Evolutionary conservation across 2,113 vertebrate species (phyloP), one percentile per base, ranked within the genome.

Genomic region (Scopus umbretta): DNA sequence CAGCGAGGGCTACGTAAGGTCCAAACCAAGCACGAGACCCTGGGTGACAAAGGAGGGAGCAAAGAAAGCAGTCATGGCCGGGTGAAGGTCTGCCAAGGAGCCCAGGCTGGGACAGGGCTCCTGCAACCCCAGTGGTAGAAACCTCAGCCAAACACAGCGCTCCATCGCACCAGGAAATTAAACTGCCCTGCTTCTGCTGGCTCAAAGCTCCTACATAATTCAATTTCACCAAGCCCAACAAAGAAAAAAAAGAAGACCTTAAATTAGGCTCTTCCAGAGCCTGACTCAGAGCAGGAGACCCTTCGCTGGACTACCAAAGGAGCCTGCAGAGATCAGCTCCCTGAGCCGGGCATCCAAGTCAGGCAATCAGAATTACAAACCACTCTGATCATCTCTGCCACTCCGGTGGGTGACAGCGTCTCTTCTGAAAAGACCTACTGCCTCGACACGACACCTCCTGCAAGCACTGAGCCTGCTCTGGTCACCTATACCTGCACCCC

Each of bases 61-160:
- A 59, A 71, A 80, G 47, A 13, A 7, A 18, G 17, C 1, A 11
- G 50, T 10, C 30, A 34, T 0, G 4, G 40, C 18, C 0, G 0
- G 18, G 67, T 32, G 38, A 59, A 70, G 40, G n/a, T 22, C 32
- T 58, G n/a, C 22, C 68, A 67, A 42, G 27, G 9, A 82, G 17
- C 75, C n/a, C 1, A 4, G 43, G 22, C 61, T 75, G 32, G 25
- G 40, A 65, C 38, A 65, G 45, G 62, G 30, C 34, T 91, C 76
- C 45, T 49, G 27, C 45, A 50, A 42, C 17, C 17, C 7, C 23
- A 11, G 17, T 3, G 6, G 18, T 16, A 23, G 30, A 78, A 81
- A 74, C 6, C 26, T 68, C 26, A 36, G 55, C 14, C 73, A 84
- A 62, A 80, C 3, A 2, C 55, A 52, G 72, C 2, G 1, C 16